A percentile compares a stretch with the other conserved stretches of the same genome.
phyloP scores from a whole-genome alignment of 2,797 vertebrate species.

The Coilia nasus region DNA sequence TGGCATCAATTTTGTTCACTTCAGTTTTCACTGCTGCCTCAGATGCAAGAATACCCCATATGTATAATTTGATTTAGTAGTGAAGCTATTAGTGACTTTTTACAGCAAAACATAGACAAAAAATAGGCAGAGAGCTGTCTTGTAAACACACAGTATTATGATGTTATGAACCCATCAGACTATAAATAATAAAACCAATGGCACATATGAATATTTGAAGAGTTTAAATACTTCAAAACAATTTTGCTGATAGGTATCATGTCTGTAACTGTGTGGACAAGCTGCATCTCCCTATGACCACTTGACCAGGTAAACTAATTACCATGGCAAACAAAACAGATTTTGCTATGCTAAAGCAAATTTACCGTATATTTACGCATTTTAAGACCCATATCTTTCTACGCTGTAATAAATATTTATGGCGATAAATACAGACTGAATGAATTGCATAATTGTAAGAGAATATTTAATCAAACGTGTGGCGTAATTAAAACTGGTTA shows the following conservation, averaged over 20 bases:
- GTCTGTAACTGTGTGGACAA: slow-evolving; percentile 45
- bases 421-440: too few species aligned
- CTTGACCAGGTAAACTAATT: not conserved
- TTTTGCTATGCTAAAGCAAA: not conserved
- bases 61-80: slow-evolving; percentile 92
- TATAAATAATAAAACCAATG: slow-evolving; percentile 75
- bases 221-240: slow-evolving; percentile 57
- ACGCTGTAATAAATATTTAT: too few species aligned
- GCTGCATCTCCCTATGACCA: slow-evolving; percentile 31
- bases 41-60: slow-evolving; percentile 90
- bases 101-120: slow-evolving; percentile 74
- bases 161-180: slow-evolving; percentile 86
- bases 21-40: slow-evolving; percentile 83
- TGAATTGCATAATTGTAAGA: too few species aligned
- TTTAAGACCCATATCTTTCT: not conserved
- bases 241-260: slow-evolving; percentile 52
- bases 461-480: not conserved
- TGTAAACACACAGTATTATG: slow-evolving; percentile 81
- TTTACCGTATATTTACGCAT: not conserved
- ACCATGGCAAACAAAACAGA: not conserved
- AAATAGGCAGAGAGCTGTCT: slow-evolving; percentile 81
- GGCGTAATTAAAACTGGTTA: not conserved
- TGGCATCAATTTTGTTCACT: slow-evolving; percentile 88
- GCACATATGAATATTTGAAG: slow-evolving; percentile 56
- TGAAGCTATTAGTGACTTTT: slow-evolving; percentile 88